Conservation (phyloP, 1,140 invertebrate species). For the Diorhabda elongata region DNA sequence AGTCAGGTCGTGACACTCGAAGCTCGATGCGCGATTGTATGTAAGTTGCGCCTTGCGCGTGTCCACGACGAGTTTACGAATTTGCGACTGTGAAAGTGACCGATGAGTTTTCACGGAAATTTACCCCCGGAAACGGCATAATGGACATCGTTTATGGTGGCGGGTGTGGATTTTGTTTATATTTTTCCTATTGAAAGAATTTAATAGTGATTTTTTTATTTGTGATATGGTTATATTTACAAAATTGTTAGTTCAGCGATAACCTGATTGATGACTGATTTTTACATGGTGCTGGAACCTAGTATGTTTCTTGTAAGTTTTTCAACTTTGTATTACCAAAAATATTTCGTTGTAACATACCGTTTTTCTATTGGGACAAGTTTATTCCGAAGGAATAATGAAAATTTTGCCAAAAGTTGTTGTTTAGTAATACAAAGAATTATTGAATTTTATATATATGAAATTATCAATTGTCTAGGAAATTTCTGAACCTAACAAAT, state of each 20-base stretch:
- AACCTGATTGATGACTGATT: constrained; percentile 2
- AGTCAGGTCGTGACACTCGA: constrained; percentile 7
- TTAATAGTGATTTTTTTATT: neutral
- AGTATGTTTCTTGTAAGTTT: constrained; percentile 19
- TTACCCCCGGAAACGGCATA: neutral
- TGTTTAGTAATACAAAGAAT: too few relatives aligned
- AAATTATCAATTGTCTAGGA: too few relatives aligned
- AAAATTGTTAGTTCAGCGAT: neutral
- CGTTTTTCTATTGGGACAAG: too few relatives aligned
- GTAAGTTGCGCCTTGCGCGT: neutral
- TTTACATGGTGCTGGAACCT: constrained; percentile 18
- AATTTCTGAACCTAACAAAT: too few relatives aligned
- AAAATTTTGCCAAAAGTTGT: too few relatives aligned
- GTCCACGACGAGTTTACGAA: neutral
- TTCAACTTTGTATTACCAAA: neutral
- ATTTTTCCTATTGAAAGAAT: neutral
- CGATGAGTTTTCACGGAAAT: constrained; percentile 2
- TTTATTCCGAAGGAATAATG: too few relatives aligned
- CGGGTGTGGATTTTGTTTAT: neutral
- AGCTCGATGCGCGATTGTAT: constrained; percentile 14
- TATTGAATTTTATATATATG: too few relatives aligned
- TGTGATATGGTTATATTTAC: neutral
- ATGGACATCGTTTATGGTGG: neutral
- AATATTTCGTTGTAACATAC: neutral
- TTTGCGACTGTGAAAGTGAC: constrained; percentile 1